Conservation (phyloP, 2,888 invertebrate genomes). For the Leucoma salicis region DNA sequence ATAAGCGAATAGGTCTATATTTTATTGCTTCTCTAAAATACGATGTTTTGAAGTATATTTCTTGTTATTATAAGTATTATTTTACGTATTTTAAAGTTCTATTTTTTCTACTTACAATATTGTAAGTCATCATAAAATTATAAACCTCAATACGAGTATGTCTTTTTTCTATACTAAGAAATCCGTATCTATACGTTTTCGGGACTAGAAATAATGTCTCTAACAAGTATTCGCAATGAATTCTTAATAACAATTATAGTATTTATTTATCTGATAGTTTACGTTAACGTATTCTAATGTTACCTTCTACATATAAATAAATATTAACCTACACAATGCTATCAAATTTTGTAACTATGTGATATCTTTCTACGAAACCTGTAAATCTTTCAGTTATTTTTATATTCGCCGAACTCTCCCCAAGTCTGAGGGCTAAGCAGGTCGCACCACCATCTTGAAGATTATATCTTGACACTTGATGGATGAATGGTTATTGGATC, state of each 20-base stretch:
- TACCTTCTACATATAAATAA: too few species aligned
- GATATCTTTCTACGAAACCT: constrained; percentile 70
- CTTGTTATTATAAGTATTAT: constrained; percentile 3
- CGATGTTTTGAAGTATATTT: constrained; percentile 15
- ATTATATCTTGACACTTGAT: constrained; percentile 89
- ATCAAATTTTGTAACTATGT: constrained; percentile 68
- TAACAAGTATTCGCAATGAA: too few species aligned
- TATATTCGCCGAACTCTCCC: constrained; percentile 71
- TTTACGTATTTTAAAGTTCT: not conserved
- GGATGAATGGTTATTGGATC: constrained; percentile 91
- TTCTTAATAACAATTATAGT: too few species aligned
- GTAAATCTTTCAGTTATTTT: constrained; percentile 80
- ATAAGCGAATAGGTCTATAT: constrained; percentile 38
- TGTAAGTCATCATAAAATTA: too few species aligned
- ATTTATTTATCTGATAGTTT: too few species aligned
- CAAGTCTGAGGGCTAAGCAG: constrained; percentile 72
- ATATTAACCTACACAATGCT: constrained; percentile 54
- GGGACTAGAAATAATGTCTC: too few species aligned
- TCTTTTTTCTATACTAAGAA: too few species aligned
- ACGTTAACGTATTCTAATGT: too few species aligned
- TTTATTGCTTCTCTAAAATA: constrained; percentile 32
- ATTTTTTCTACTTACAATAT: constrained; percentile 6
- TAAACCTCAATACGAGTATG: too few species aligned
- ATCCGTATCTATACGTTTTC: too few species aligned
- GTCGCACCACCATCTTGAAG: constrained; percentile 78